Conservation (phyloP, 2,113 vertebrate species). For the Otolemur garnettii region DNA sequence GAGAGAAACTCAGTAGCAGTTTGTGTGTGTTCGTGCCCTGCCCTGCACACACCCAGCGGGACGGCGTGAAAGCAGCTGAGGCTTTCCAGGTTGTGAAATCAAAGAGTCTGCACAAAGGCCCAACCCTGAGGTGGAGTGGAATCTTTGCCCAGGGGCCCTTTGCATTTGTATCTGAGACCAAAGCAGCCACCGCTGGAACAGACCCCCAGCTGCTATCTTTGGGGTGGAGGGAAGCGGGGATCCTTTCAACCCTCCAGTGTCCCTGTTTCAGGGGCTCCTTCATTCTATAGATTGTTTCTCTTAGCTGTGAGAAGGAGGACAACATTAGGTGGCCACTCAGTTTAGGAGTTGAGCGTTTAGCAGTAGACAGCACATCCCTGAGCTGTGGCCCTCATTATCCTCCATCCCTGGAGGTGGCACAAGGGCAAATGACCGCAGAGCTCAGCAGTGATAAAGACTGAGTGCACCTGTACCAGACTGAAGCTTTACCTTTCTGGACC, state of each 20-base stretch:
- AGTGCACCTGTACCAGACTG: background rate
- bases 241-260: background rate
- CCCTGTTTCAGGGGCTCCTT: background rate
- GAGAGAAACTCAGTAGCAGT: fast-evolving
- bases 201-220: background rate
- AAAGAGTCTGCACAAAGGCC: background rate
- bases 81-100: fast-evolving
- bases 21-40: fast-evolving
- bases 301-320: background rate
- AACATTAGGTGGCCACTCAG: fast-evolving
- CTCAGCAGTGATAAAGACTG: fast-evolving
- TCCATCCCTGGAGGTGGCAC: background rate
- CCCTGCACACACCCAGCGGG: background rate
- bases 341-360: background rate
- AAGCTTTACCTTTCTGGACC: background rate
- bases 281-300: background rate
- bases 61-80: fast-evolving
- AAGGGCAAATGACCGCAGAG: background rate
- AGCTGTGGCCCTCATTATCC: fast-evolving
- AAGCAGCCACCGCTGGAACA: background rate
- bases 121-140: background rate
- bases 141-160: background rate
- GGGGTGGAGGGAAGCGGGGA: too few species aligned
- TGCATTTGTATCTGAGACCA: fast-evolving
- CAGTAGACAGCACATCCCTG: fast-evolving